Base-by-base conservation (phyloP, 2,888 invertebrate genomes). In the Amblyjoppa fuscipennis region DNA sequence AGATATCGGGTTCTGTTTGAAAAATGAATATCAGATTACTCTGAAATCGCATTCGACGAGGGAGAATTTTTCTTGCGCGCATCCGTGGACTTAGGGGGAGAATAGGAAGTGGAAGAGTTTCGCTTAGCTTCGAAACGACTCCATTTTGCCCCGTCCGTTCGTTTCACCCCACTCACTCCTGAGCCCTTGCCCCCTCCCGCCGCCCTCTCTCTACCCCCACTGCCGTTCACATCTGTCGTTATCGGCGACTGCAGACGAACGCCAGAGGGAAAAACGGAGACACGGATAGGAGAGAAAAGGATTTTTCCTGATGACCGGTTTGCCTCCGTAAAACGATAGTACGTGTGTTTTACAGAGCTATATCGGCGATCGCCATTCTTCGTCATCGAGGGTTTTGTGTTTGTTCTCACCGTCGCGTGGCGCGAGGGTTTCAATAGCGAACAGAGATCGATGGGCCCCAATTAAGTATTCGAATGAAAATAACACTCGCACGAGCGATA, bases 381-480 rank as follows among this genome's bases (percentile, higher is more conserved):
- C 28, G n/a, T 34, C 64, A 16, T n/a, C 64, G 34, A 34, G 64
- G 16, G 64, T 6, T 31, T 64, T 64, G 13, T 64, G 31, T 64
- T 64, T 31, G 31, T 31, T 64, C 64, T 64, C 16, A 7, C 31
- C 31, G 59, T 25, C 16, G 34, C 51, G 34, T 25, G 7, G 7
- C 25, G 41, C 20, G 49, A 64, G 66, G 51, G 16, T 13, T 13
- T n/a, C 9, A 76, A 76, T 49, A 20, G 53, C 16, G n/a, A 38
- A 53, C 41, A 53, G 13, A 34, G 66, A 66, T 76, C 66, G 66
- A 66, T 68, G 66, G 68, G 76, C 51, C 76, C 76, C 76, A 76
- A 76, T 76, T 68, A 68, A 51, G 76, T 76, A 76, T 76, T 76
- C 66, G 76, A 66, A 76, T 76, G 66, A 76, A 66, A 76, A 66